A percentile compares a stretch with the other conserved stretches of the same genome.
These are phyloP conservation scores for Cantharis rustica DNA, from an alignment of 2,888 invertebrate genomes.

Conservation along the genomic window DNA sequence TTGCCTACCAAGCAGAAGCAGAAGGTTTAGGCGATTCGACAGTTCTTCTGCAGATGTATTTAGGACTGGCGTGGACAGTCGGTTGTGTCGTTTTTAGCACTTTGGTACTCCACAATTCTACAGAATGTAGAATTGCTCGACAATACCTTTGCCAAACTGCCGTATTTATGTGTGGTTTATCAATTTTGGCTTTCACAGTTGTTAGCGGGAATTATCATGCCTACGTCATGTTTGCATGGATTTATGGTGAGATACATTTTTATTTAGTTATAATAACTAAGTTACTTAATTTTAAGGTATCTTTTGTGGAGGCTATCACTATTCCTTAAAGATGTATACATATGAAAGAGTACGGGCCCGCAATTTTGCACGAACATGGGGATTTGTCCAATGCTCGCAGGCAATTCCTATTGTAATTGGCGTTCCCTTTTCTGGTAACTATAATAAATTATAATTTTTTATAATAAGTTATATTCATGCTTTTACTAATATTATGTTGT, in stretches of 20 bases:
- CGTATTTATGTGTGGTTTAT: slow-evolving; percentile 76
- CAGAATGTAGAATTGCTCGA: slow-evolving; percentile 82
- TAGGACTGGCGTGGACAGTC: slow-evolving; percentile 82
- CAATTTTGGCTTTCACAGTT: slow-evolving; percentile 76
- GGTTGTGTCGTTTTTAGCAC: slow-evolving; percentile 83
- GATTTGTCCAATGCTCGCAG: slow-evolving; percentile 86
- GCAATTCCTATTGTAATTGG: slow-evolving; percentile 84
- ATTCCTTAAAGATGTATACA: slow-evolving; percentile 87
- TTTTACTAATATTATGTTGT: slow-evolving; percentile 33
- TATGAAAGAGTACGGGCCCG: slow-evolving; percentile 84
- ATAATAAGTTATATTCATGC: no score
- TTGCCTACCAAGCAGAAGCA: slow-evolving; percentile 79
- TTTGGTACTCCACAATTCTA: slow-evolving; percentile 80
- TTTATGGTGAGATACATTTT: slow-evolving; percentile 64
- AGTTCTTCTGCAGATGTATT: slow-evolving; percentile 61
- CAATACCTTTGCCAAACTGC: slow-evolving; percentile 85
- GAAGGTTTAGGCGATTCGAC: slow-evolving; percentile 65
- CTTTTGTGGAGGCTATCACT: slow-evolving; percentile 87
- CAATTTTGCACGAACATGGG: slow-evolving; percentile 88
- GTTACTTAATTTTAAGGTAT: slow-evolving; percentile 62
- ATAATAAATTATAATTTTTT: background rate
- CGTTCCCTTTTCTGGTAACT: slow-evolving; percentile 77
- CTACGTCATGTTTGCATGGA: slow-evolving; percentile 81
- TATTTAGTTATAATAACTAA: no score
- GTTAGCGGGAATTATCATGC: slow-evolving; percentile 78